Evolutionary conservation across 2,888 invertebrate genomes (phyloP), one percentile per base, ranked within the genome.

Genomic region (Lepetodrilus schrolli): DNA sequence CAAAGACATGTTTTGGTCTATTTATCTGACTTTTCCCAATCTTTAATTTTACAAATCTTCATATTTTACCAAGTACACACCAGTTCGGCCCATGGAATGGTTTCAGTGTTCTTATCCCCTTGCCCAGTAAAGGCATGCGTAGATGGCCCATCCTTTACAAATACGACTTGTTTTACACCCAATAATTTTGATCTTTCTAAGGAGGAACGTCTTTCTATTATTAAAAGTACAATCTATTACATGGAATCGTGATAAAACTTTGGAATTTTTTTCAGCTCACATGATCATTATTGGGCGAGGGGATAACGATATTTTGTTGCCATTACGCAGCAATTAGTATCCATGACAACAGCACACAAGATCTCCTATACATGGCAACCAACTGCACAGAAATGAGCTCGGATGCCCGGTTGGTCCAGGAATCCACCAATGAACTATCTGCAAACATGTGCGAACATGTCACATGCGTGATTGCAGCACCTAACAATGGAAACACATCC

Each of bases 41-140:
- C 30, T 58, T 58, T 58, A 58, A 13, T 30, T 58, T 58, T 30
- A 58, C 58, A 58, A 30, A 30, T 58, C 58, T 7, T 58, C 58
- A 58, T 43, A 30, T 58, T 58, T 58, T 17, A 17, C 30, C 58
- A 58, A 58, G 58, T 58, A 58, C 58, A 58, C 58, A 58, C 58
- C 58, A 58, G 58, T 58, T 58, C 58, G 34, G 34, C 34, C 34
- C 58, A 58, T 58, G 58, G 58, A 58, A 58, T 58, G 58, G 58
- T 58, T 58, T 58, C 58, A 58, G 58, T 58, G 58, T 58, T 58
- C 30, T 58, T n/a, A n/a, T n/a, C n/a, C n/a, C n/a, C n/a, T n/a
- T n/a, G n/a, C n/a, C n/a, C n/a, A n/a, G n/a, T n/a, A n/a, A n/a
- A n/a, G n/a, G n/a, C n/a, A n/a, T n/a, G n/a, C n/a, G n/a, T n/a